phyloP scores from a whole-genome alignment of 2,113 vertebrate species.

The Anoura caudifer region DNA sequence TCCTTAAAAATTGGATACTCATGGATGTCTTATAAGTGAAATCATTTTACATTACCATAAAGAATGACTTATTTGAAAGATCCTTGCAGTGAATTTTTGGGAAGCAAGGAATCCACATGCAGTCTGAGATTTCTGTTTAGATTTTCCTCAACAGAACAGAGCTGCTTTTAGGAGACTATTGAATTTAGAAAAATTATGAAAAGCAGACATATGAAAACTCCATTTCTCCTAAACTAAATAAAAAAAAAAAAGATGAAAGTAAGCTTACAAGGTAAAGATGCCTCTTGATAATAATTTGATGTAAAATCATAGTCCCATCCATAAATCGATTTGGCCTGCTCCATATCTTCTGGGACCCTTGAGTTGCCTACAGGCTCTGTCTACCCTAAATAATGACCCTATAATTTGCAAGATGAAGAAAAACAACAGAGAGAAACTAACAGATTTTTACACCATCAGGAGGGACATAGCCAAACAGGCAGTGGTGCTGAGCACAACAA shows the following conservation, averaged over 20 bases:
- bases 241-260: not conserved
- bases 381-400: not conserved
- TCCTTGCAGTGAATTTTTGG: not conserved
- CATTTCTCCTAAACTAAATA: not conserved
- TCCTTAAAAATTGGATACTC: not conserved
- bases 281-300: not conserved
- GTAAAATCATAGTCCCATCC: not conserved
- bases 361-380: not conserved
- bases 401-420: constrained; percentile 51
- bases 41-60: not conserved
- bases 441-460: constrained; percentile 76
- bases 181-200: not conserved
- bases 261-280: not conserved
- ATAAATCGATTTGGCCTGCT: not conserved
- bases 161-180: not conserved
- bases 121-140: not conserved
- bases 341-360: not conserved
- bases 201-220: not conserved
- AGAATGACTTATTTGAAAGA: not conserved
- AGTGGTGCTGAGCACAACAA: constrained; percentile 76
- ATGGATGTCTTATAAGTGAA: not conserved
- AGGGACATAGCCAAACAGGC: constrained; percentile 77
- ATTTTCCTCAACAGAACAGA: not conserved
- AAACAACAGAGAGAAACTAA: constrained; percentile 64
- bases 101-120: not conserved